Base-by-base conservation (phyloP, 2,888 invertebrate genomes). In the Luperina testacea region DNA sequence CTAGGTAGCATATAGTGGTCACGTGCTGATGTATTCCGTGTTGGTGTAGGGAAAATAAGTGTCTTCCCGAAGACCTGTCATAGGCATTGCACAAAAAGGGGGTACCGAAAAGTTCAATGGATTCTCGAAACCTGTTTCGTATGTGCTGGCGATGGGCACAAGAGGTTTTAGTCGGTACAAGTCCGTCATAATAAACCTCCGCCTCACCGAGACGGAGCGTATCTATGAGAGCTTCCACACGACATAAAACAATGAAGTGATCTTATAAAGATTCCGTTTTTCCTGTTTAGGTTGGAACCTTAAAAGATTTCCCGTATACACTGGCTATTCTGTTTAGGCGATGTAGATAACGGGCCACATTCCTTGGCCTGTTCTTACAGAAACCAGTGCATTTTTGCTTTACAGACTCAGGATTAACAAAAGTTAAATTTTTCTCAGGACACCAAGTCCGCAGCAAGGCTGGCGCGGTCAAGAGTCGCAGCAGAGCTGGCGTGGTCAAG, bases 381-480 rank as follows among this genome's bases (percentile, higher is more conserved):
- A 42, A 74, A 53, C 15, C 32, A 20, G 9, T 15, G 65, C 64
- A 45, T 78, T 20, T 65, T 65, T 45, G 0, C 6, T 20, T 53
- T 24, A 20, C 20, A 7, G 9, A 38, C 65, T 57, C 13, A 24
- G 38, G 4, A 59, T 48, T 42, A n/a, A 75, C 17, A 64, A 4
- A 11, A 13, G 11, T 45, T 2, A n/a, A 0, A 5, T 71, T 72
- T 64, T 64, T 48, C 27, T 3, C 89, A 97, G 97, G 92, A 95
- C 95, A 48, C 97, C 97, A 42, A 97, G 97, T 87, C 97, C 97
- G 83, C 95, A 97, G 68, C 88, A 93, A 59, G 90, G 91, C 15
- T 97, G 94, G 97, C 97, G 95, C 67, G 94, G 97, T 64, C 97
- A 97, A 53, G 97, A 97, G 90, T 97, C 97, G 83, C 95, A 97